Evolutionary conservation across 2,888 invertebrate genomes (phyloP), one percentile per base, ranked within the genome.

Genomic region (Nymphalis c-album): DNA sequence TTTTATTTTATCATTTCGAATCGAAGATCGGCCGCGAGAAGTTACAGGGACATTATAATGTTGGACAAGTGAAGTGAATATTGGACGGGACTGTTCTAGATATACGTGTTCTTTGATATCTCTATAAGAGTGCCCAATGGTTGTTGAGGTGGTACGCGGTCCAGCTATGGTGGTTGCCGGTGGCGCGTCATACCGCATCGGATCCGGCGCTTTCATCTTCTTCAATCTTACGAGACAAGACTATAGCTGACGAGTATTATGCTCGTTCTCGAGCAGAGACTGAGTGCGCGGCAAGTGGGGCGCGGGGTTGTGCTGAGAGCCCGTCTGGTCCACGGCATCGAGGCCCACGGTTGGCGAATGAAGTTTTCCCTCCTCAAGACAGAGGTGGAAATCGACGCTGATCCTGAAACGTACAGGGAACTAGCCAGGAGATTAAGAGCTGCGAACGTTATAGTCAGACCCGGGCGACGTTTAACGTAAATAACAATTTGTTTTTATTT

Each of bases 201-300:
- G 86, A 69, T 88, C 85, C 73, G 91, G 91, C 73, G 91, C 91
- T 72, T 91, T 92, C 76, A 83, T 88, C 76, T 91, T 88, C 85
- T 89, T 87, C 81, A 92, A 92, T 78, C 77, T 92, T 78, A 92
- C 91, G 68, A 85, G 92, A 72, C 92, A 92, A 80, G 92, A 92
- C 77, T 84, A 91, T 77, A 92, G 92, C 92, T 92, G 92, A 92
- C 92, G 85, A 89, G 87, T 79, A 87, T 70, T 76, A 92, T 92
- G 92, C 91, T 92, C 91, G 87, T 91, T 45, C 81, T 90, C 85
- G 92, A 92, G 91, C 92, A 91, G 83, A 87, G 86, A 85, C 84
- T 92, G 77, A 87, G 84, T 82, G 87, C 87, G 72, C 83, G 89
- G 73, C 85, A 90, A 76, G 66, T 83, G 63, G 84, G 87, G 55